Evolutionary conservation across 2,888 invertebrate species (phyloP).

Genomic region (Zaprionus obscuricornis): DNA sequence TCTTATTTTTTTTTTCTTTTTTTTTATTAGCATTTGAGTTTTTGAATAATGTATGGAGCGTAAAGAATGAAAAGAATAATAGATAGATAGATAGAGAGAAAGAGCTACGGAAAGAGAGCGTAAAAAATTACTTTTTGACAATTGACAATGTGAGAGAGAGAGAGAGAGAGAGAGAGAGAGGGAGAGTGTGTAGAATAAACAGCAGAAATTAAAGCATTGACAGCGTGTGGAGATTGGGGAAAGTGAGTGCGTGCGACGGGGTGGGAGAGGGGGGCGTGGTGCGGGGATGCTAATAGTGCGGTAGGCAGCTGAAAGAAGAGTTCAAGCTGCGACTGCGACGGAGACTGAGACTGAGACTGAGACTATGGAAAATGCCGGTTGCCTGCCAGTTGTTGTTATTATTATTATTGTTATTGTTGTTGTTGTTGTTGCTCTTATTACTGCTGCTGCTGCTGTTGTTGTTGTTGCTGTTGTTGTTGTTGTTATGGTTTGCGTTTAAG

Average conservation of each 20-base stretch:
- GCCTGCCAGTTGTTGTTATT: constrained; percentile 41
- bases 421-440: constrained; percentile 14
- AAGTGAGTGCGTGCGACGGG: not conserved
- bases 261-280: not conserved
- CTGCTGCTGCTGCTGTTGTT: constrained; percentile 14
- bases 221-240: not conserved
- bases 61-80: too few relatives aligned
- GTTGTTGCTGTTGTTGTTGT: constrained; percentile 40
- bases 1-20: constrained; percentile 5
- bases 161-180: constrained; percentile 2
- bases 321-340: too few relatives aligned
- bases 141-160: constrained; percentile 9
- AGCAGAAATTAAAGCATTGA: not conserved
- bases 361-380: constrained; percentile 18
- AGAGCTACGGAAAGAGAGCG: constrained; percentile 16
- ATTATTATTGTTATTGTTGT: constrained; percentile 4
- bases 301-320: not conserved
- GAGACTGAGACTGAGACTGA: not conserved
- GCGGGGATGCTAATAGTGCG: not conserved
- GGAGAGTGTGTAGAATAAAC: not conserved
- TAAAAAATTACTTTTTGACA: constrained; percentile 18
- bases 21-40: constrained; percentile 28
- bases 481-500: constrained; percentile 74
- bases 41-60: constrained; percentile 44
- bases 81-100: constrained; percentile 2